phyloP scores from a whole-genome alignment of 2,888 invertebrate genomes.

The Melipona bicolor region DNA sequence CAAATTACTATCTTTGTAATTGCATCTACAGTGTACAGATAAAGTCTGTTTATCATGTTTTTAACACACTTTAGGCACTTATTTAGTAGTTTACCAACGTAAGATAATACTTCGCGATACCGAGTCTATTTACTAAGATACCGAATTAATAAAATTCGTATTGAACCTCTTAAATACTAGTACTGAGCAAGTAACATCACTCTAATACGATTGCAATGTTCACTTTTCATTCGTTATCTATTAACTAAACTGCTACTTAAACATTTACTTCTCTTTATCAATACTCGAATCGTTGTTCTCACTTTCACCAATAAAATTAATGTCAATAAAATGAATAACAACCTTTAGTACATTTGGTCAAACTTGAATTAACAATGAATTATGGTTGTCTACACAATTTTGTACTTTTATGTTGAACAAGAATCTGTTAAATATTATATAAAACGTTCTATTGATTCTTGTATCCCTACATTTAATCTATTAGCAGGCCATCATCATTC shows the following conservation, averaged over 20 bases:
- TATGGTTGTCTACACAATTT: too few relatives aligned
- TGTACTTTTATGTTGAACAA: too few relatives aligned
- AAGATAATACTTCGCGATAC: conserved; percentile 26
- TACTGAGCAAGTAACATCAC: neutral
- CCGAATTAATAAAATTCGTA: neutral
- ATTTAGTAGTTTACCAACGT: conserved; percentile 5
- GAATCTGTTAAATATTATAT: too few relatives aligned
- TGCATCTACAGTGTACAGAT: conserved; percentile 26
- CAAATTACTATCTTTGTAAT: neutral
- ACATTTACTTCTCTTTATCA: neutral
- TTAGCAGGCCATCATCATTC: too few relatives aligned
- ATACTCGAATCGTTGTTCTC: neutral
- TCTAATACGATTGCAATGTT: neutral
- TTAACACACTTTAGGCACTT: neutral
- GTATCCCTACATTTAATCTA: too few relatives aligned
- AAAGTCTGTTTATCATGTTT: conserved; percentile 26
- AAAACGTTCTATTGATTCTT: too few relatives aligned
- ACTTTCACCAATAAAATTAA: neutral
- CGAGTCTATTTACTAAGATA: too few relatives aligned
- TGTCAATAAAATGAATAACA: neutral
- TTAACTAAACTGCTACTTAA: neutral
- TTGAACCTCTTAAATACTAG: neutral
- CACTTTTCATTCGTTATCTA: neutral
- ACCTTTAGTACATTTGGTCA: neutral
- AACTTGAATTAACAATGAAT: too few relatives aligned